phyloP scores from a whole-genome alignment of 2,797 vertebrate genomes.

The Etheostoma perlongum region DNA sequence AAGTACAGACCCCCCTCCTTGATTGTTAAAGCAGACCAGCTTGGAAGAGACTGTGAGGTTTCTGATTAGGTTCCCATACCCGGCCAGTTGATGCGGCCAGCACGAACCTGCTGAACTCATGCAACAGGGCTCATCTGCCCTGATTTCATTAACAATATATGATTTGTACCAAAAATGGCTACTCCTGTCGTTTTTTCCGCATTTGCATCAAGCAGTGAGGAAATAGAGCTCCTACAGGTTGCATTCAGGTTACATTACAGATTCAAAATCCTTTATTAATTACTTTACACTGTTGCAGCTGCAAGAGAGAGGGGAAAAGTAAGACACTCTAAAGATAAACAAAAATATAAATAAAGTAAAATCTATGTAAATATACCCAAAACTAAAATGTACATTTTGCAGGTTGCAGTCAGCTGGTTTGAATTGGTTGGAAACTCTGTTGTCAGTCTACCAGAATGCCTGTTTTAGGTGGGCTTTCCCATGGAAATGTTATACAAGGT shows the following conservation, averaged over 20 bases:
- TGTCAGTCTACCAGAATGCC: not conserved
- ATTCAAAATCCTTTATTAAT: too few species aligned
- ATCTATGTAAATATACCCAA: not conserved
- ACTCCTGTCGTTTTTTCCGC: constrained; percentile 4
- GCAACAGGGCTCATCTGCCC: constrained; percentile 8
- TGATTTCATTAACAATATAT: not conserved
- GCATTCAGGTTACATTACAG: not conserved
- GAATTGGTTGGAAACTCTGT: not conserved
- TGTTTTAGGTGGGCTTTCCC: not conserved
- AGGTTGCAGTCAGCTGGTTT: not conserved
- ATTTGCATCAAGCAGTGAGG: constrained; percentile 5
- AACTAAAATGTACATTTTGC: not conserved
- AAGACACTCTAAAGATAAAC: too few species aligned
- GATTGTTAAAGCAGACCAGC: constrained; percentile 76
- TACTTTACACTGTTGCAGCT: too few species aligned
- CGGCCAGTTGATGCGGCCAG: constrained; percentile 37
- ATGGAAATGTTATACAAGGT: not conserved
- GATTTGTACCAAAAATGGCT: not conserved
- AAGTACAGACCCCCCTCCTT: constrained; percentile 60
- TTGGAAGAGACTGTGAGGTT: constrained; percentile 55
- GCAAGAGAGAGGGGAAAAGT: too few species aligned
- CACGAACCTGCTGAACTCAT: constrained; percentile 67
- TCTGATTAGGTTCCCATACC: constrained; percentile 74
- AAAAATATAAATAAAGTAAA: too few species aligned
- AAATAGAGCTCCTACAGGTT: constrained; percentile 12